Evolutionary conservation across 2,888 invertebrate species (phyloP), one percentile per base, ranked within the genome.

Genomic region (Leucoptera coffeella): DNA sequence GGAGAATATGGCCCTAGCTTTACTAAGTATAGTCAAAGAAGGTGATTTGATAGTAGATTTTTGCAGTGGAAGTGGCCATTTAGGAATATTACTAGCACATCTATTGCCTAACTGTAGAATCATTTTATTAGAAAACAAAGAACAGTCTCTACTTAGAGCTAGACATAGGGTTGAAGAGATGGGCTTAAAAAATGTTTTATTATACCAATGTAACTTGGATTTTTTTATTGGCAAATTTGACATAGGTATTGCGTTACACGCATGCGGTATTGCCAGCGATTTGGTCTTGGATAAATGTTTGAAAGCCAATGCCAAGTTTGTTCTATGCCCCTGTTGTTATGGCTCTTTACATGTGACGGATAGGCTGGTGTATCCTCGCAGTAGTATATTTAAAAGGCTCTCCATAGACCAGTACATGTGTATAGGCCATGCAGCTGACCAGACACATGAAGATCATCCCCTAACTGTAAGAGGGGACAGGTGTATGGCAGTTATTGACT

Each of bases 261-360:
- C 94, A 3, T 96, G 95, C 59, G 95, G 95, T 1, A 85, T 90
- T 8, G 94, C 94, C 2, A 93, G 91, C 2, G 96, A 96, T 58
- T 75, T 95, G 32, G 93, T 95, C 1, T 69, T 95, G 26, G 79
- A 85, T 39, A 84, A 85, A 45, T 95, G 95, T 50, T 73, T 87
- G 9, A 61, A 75, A 24, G 77, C 74, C 9, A 73, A 73, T 29
- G 93, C 94, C 0, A 77, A 82, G 35, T 93, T 95, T 65, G 84
- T 93, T 1, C 75, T 89, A 27, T 92, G 91, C 43, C 95, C 95
- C 0, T 96, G 96, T 50, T 95, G 95, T 49, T 95, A 95, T 58
- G 95, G 95, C 2, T 82, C 84, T 3, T 74, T 95, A 9, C 84
- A 85, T 52, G 75, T 82, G 33, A 90, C 89, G 40, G 82, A 88